These are phyloP conservation scores for Gambusia affinis DNA, from an alignment of 2,113 vertebrate genomes.

Conservation along the genomic window DNA sequence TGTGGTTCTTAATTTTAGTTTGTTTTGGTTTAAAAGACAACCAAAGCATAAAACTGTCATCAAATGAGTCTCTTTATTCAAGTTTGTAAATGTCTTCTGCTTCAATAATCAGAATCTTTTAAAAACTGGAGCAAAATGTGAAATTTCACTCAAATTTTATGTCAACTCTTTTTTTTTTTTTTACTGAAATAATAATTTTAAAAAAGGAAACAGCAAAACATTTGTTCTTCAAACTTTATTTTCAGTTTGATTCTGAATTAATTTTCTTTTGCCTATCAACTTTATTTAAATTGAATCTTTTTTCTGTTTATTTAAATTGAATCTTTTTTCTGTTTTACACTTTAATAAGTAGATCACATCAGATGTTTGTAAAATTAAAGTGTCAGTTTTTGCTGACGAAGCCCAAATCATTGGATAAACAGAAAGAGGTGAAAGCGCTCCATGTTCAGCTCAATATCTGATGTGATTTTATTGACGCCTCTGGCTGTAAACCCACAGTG, in stretches of 20 bases:
- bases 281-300: not conserved
- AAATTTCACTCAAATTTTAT: not conserved
- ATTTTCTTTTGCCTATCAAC: not conserved
- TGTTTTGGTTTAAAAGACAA: not conserved
- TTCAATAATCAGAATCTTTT: no score
- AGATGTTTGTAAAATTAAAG: no score
- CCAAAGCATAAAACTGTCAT: not conserved
- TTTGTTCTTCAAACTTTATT: not conserved
- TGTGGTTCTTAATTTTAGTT: not conserved
- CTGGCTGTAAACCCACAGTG: constrained; percentile 23
- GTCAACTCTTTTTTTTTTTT: not conserved
- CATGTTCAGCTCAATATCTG: constrained; percentile 3
- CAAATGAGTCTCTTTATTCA: not conserved
- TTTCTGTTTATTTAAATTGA: not conserved
- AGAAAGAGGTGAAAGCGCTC: not conserved
- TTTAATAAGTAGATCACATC: no score
- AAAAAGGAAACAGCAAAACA: not conserved
- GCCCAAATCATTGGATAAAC: not conserved
- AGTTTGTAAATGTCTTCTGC: not conserved
- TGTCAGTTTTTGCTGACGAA: not conserved
- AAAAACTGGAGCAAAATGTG: no score
- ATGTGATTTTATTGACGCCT: constrained; percentile 23
- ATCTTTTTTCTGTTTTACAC: no score
- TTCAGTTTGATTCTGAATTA: not conserved
- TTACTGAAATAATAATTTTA: not conserved